A percentile compares a stretch with the other conserved stretches of the same genome.
These are phyloP conservation scores for Siniperca scherzeri DNA, from an alignment of 2,797 vertebrate species.

Conservation along the genomic window DNA sequence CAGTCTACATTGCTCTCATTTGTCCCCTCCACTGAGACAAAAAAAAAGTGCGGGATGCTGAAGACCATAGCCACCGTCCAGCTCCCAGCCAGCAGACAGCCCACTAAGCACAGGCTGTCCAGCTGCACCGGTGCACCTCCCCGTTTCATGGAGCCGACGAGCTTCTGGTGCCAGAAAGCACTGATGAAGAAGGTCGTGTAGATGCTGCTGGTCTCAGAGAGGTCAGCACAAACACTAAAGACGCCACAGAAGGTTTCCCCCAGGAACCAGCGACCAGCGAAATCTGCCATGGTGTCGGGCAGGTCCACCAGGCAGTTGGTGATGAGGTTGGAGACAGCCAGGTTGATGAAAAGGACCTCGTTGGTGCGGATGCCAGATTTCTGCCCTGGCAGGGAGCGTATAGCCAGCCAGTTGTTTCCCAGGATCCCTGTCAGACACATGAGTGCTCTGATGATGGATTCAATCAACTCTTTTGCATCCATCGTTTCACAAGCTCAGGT, in stretches of 20 bases:
- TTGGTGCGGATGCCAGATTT: constrained; percentile 76
- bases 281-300: constrained; percentile 80
- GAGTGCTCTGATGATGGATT: constrained; percentile 73
- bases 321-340: constrained; percentile 87
- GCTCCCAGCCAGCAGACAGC: constrained; percentile 74
- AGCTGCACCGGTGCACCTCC: constrained; percentile 79
- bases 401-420: constrained; percentile 85
- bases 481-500: constrained; percentile 46
- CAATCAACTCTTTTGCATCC: constrained; percentile 64
- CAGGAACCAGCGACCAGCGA: constrained; percentile 79
- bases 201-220: constrained; percentile 88
- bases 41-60: constrained; percentile 80
- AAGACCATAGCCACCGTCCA: constrained; percentile 79
- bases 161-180: constrained; percentile 87
- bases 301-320: constrained; percentile 87
- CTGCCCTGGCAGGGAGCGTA: constrained; percentile 75
- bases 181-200: constrained; percentile 86
- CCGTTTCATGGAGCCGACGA: constrained; percentile 83
- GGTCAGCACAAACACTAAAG: constrained; percentile 79
- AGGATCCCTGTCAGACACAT: constrained; percentile 84
- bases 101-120: constrained; percentile 79
- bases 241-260: constrained; percentile 78
- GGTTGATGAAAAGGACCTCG: constrained; percentile 86
- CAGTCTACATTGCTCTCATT: constrained; percentile 76
- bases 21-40: constrained; percentile 28